Base-by-base conservation (phyloP, 2,113 vertebrate species). In the Cepphus grylle region DNA sequence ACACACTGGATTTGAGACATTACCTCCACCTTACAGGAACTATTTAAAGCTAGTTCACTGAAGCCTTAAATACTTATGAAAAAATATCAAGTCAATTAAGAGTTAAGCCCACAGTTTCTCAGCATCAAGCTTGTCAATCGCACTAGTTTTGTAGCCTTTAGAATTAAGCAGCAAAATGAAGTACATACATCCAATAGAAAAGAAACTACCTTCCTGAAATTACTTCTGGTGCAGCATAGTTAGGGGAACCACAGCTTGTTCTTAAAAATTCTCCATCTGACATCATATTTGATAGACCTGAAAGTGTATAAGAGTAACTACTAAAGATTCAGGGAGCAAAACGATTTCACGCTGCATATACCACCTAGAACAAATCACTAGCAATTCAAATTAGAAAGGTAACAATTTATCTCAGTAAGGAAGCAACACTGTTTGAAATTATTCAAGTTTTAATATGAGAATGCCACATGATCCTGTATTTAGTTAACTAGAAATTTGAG, bases 241-340 rank as follows among this genome's bases (percentile, higher is more conserved):
- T 99, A 91, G 99, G 99, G 93, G 99, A 99, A 74, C 99, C 99
- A 92, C 99, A 99, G 96, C 99, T 99, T 58, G 99, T 99, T 96
- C 99, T 98, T 97, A 99, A 98, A 97, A 99, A 99, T 97, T 99
- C 99, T 96, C 99, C 99, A 91, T 99, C 99, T 81, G 99, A 99
- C 99, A 99, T 99, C 99, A 99, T 99, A 98, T 99, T 99, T 96
- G 99, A 99, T 91, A 99, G 98, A 97, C 99, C 99, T 99, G 97
- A 88, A 98, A 98, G 95, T 78, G 66, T 86, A 96, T 69, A 97
- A 98, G 76, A 96, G 82, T 61, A 96, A 92, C 72, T 81, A 92
- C 74, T 98, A 90, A 97, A 95, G 86, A 96, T 77, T 97, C 45
- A 77, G 32, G 55, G 12, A 65, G 36, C 12, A 93, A 94, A 82